These are phyloP conservation scores for Aphaenogaster rudis DNA, from an alignment of 1,140 invertebrate species.

Conservation along the genomic window DNA sequence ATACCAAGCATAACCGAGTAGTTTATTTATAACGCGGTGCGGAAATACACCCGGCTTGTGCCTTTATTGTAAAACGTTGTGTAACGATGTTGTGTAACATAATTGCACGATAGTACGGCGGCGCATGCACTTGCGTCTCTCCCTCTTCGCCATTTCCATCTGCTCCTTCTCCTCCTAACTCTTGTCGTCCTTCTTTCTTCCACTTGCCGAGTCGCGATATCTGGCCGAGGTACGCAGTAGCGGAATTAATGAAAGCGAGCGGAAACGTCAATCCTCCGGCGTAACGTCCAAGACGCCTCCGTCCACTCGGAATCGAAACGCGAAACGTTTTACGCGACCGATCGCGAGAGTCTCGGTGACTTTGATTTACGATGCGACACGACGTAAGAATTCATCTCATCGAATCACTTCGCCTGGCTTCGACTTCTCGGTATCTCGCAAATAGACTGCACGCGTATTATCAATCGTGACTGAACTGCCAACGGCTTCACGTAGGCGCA, in stretches of 20 bases:
- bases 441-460: background rate
- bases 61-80: slow-evolving; percentile 84
- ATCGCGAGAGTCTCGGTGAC: background rate
- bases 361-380: slow-evolving; percentile 10
- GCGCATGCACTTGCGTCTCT: background rate
- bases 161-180: too few relatives aligned
- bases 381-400: background rate
- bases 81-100: slow-evolving; percentile 81
- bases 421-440: background rate
- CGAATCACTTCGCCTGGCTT: background rate
- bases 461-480: background rate
- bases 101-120: slow-evolving; percentile 44
- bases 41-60: slow-evolving; percentile 80
- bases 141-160: too few relatives aligned
- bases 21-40: slow-evolving; percentile 84
- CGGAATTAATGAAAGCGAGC: slow-evolving; percentile 14
- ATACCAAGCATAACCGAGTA: slow-evolving; percentile 82
- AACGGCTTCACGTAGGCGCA: background rate
- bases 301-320: background rate
- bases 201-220: background rate
- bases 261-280: slow-evolving; percentile 36
- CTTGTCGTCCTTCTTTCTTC: background rate
- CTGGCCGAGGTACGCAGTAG: background rate
- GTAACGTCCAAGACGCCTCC: background rate
- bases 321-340: background rate